Evolutionary conservation across 2,113 vertebrate genomes (phyloP).

Genomic region (Takifugu bimaculatus): DNA sequence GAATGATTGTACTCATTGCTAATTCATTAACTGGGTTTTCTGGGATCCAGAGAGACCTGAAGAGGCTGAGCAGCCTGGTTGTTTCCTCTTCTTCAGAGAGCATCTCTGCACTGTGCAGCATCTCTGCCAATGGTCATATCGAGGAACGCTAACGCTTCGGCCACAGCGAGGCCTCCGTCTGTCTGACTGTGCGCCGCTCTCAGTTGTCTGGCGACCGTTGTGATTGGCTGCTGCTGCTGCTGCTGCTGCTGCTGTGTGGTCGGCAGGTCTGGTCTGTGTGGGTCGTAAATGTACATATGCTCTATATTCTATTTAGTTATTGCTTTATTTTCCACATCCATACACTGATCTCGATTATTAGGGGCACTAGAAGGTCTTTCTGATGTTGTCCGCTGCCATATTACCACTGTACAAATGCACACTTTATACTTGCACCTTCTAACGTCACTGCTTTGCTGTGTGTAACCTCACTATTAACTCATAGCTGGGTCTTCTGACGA

Average conservation of each 20-base stretch:
- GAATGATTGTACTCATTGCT: too few species aligned
- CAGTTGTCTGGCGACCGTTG: neutral
- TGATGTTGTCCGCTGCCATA: conserved; percentile 34
- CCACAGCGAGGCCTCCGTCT: too few species aligned
- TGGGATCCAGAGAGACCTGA: neutral
- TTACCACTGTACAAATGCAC: conserved; percentile 37
- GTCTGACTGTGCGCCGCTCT: too few species aligned
- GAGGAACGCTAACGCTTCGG: neutral
- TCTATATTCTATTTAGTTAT: conserved; percentile 57
- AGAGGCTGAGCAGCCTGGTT: conserved; percentile 4
- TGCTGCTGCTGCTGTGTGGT: conserved; percentile 38
- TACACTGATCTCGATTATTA: conserved; percentile 38
- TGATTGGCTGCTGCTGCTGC: conserved; percentile 43
- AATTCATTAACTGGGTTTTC: too few species aligned
- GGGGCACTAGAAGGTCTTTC: conserved; percentile 30
- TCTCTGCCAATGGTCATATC: conserved; percentile 6
- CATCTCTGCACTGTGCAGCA: conserved; percentile 12
- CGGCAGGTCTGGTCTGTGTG: conserved; percentile 42
- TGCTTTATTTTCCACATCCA: conserved; percentile 60
- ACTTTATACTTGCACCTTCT: conserved; percentile 43
- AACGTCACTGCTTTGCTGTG: conserved; percentile 57
- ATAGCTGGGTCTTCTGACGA: too few species aligned
- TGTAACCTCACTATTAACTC: conserved; percentile 32
- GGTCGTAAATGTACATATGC: conserved; percentile 65
- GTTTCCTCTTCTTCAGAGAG: neutral